phyloP scores from a whole-genome alignment of 1,140 invertebrate species.

The Drosophila littoralis region DNA sequence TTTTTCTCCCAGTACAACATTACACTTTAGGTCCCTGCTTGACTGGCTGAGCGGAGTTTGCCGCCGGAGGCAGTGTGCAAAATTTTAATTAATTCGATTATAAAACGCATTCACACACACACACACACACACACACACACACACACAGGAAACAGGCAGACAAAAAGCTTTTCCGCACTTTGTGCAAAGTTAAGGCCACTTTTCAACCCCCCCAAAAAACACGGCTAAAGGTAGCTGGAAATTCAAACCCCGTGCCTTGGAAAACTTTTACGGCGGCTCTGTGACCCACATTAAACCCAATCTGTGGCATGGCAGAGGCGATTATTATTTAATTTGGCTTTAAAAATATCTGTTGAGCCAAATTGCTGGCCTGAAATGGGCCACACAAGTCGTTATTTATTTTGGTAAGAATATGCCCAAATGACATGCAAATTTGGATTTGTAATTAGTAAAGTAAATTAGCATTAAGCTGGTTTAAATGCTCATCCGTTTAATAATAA shows the following conservation, averaged over 20 bases:
- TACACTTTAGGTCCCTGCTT: not conserved
- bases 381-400: not conserved
- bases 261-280: constrained; percentile 31
- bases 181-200: constrained; percentile 37
- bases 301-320: constrained; percentile 11
- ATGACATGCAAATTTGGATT: not conserved
- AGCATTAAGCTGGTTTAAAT: not conserved
- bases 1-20: not conserved
- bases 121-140: constrained; percentile 12
- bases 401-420: not conserved
- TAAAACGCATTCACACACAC: constrained; percentile 61
- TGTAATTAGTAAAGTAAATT: not conserved
- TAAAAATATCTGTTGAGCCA: not conserved
- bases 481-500: not conserved
- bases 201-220: not conserved
- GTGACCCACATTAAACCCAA: constrained; percentile 63
- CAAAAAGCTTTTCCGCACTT: constrained; percentile 75
- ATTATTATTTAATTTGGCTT: constrained; percentile 24
- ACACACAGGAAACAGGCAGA: constrained; percentile 39
- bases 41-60: constrained; percentile 8
- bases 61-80: constrained; percentile 57
- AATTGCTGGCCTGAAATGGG: not conserved
- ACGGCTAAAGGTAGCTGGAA: constrained; percentile 10
- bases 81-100: constrained; percentile 83
- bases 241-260: not conserved